Base-by-base conservation (phyloP, 2,797 vertebrate species). In the Danio albolineatus region DNA sequence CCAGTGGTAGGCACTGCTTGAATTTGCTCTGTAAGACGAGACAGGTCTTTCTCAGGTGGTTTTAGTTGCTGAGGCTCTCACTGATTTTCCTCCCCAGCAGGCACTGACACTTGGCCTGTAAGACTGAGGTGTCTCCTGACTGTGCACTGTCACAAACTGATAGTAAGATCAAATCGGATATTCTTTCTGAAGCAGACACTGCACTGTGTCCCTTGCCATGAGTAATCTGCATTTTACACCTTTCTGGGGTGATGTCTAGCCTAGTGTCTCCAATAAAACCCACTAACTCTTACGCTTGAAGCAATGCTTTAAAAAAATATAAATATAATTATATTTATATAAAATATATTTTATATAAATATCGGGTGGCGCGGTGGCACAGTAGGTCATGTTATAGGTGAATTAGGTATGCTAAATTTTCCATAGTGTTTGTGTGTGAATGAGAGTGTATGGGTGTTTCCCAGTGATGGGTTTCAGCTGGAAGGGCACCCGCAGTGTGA, bases 1-100 rank as follows among this genome's bases (percentile, higher is more conserved):
- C 56, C 59, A 56, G 67, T 64, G 69, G 69, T 44, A 73, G 78
- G 51, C 67, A 73, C 78, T 79, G 78, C 76, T 78, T 78, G 66
- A 70, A 66, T 54, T 66, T 70, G 36, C 4, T 46, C 28, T 81
- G 79, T 75, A 75, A 75, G 51, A 46, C 5, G 79, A 76, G 79
- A 48, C 64, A 46, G 16, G 57, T 76, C 44, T 61, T 81, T 81
- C 57, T 81, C 54, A 49, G 70, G 61, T 19, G 49, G 44, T 60
- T 76, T 75, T 66, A 80, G 60, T 49, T 74, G 73, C 43, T 43
- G 39, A 61, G 44, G 28, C 48, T 46, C 59, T 75, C 71, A 73
- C 73, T 64, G 77, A 72, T 72, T 62, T 79, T 72, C 39, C 39
- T 64, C 14, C 65, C 10, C 39, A 44, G 67, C 59, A 64, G 57